Conservation (phyloP, 2,797 vertebrate genomes). For the Orientallactaga sibirica region DNA sequence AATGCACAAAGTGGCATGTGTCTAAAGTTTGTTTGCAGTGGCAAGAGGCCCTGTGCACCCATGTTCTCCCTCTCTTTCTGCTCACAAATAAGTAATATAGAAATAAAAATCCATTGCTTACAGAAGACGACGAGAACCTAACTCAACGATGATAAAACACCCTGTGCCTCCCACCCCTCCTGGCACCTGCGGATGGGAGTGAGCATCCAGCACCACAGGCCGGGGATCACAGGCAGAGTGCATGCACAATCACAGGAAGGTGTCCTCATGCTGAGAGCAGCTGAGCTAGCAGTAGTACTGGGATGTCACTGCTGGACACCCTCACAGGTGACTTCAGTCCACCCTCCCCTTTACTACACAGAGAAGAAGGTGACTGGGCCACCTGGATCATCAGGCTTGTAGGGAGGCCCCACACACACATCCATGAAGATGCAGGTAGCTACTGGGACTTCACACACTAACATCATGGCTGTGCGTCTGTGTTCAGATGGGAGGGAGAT, state of each 20-base stretch:
- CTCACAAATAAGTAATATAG: background rate
- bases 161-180: background rate
- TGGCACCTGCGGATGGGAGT: background rate
- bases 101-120: background rate
- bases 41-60: no score
- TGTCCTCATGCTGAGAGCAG: background rate
- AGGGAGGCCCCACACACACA: background rate
- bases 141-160: background rate
- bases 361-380: background rate
- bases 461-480: background rate
- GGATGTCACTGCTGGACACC: background rate
- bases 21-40: no score
- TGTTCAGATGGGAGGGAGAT: background rate
- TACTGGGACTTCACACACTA: background rate
- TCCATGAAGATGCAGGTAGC: background rate
- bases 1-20: no score
- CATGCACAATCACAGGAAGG: background rate
- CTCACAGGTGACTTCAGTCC: background rate
- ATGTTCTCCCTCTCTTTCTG: no score
- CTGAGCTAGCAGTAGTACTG: background rate
- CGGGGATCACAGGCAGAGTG: no score
- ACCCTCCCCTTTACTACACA: background rate
- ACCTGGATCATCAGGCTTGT: background rate
- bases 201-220: fast-evolving
- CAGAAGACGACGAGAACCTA: background rate